Conservation (phyloP, 2,113 vertebrate species). For the Rissa tridactyla region DNA sequence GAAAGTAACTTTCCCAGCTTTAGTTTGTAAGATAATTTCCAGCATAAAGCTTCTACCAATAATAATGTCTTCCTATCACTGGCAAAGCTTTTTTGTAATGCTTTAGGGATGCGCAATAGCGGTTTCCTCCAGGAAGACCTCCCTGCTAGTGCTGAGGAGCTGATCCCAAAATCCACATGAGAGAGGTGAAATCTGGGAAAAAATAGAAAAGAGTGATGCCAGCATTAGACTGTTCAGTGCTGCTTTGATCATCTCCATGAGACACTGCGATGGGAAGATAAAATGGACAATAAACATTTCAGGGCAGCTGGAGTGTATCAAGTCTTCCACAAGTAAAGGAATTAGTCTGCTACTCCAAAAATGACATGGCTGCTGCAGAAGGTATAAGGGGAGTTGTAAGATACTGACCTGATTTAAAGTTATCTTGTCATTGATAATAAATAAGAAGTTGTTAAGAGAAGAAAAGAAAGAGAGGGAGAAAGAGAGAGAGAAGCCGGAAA, state of each 20-base stretch:
- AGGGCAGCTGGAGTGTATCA: background rate
- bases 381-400: background rate
- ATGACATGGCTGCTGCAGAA: background rate
- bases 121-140: background rate
- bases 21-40: background rate
- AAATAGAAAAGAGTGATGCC: background rate
- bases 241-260: background rate
- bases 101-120: background rate
- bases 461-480: background rate
- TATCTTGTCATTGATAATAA: background rate
- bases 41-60: background rate
- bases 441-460: background rate
- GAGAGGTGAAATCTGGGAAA: background rate
- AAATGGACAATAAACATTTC: constrained; percentile 10
- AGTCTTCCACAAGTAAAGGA: background rate
- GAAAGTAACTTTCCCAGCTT: background rate
- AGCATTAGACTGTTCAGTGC: background rate
- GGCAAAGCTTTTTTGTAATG: background rate
- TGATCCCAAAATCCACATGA: background rate
- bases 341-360: background rate
- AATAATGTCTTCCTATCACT: background rate
- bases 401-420: background rate
- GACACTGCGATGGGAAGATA: background rate
- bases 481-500: background rate
- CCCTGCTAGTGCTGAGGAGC: background rate